These are phyloP conservation scores for Musca domestica DNA, from an alignment of 1,140 invertebrate species.

Conservation along the genomic window DNA sequence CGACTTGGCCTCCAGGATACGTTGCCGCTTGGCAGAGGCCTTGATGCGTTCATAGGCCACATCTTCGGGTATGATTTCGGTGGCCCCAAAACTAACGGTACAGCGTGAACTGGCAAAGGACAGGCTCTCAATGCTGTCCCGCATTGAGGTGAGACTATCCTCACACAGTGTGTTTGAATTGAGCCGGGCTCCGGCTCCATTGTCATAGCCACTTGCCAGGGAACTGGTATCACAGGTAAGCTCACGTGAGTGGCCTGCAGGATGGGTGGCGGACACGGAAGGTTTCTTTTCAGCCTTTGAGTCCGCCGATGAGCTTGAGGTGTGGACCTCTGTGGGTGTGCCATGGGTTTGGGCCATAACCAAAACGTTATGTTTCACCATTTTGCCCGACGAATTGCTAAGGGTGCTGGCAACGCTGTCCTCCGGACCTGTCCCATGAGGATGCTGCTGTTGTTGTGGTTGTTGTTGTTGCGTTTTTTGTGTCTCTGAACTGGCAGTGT, in stretches of 20 bases:
- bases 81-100: constrained; percentile 44
- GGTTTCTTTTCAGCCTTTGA: not conserved
- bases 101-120: constrained; percentile 47
- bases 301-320: constrained; percentile 18
- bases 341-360: constrained; percentile 46
- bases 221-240: constrained; percentile 44
- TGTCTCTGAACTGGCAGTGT: constrained; percentile 10
- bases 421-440: constrained; percentile 30
- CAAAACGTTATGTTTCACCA: constrained; percentile 34
- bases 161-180: constrained; percentile 50
- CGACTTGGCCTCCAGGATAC: constrained; percentile 49
- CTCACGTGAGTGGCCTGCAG: constrained; percentile 26
- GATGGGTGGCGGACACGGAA: not conserved
- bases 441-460: not conserved
- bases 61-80: constrained; percentile 41
- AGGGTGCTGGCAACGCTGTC: constrained; percentile 47
- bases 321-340: constrained; percentile 24
- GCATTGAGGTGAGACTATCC: constrained; percentile 48
- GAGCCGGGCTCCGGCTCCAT: constrained; percentile 28
- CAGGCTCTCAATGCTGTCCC: constrained; percentile 47
- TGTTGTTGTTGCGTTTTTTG: not conserved
- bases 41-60: constrained; percentile 28
- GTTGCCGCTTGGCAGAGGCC: constrained; percentile 40
- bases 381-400: constrained; percentile 39
- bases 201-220: constrained; percentile 26